Evolutionary conservation across 30 jellyfish, hydroid and myxozoan genomes (phyloP).

Genomic region (Hydractinia symbiolongicarpus): DNA sequence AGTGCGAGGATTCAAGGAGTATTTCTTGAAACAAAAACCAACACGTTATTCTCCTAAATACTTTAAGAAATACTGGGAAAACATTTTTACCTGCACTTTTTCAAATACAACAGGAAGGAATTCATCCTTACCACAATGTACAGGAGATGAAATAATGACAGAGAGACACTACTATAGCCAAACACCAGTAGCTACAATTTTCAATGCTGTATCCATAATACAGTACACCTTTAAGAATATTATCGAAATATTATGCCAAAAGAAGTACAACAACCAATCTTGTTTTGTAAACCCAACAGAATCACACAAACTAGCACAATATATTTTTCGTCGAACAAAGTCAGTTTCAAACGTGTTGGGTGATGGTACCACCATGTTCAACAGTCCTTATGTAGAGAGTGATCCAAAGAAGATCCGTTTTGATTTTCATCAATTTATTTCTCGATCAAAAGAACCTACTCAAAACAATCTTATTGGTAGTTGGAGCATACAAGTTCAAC

Average conservation of each 20-base stretch:
- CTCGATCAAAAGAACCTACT: not conserved
- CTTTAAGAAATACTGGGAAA: conserved; percentile 64
- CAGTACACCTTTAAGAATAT: conserved; percentile 44
- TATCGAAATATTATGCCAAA: not conserved
- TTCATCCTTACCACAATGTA: conserved; percentile 13
- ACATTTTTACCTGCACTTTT: conserved; percentile 39
- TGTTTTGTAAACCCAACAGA: conserved; percentile 22
- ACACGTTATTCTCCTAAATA: conserved; percentile 30
- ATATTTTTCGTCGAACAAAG: too few species aligned
- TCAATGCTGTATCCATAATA: conserved; percentile 43
- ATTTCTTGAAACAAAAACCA: conserved; percentile 42
- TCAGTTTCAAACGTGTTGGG: too few species aligned
- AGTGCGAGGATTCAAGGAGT: conserved; percentile 34
- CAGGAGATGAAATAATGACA: conserved; percentile 51
- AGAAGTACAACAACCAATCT: conserved; percentile 17
- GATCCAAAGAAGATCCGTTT: not conserved
- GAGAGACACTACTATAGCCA: not conserved
- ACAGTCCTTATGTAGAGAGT: too few species aligned
- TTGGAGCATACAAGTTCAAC: not conserved
- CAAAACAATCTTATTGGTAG: not conserved
- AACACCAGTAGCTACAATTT: conserved; percentile 46
- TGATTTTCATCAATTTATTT: not conserved
- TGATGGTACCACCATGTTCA: not conserved
- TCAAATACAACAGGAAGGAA: not conserved
- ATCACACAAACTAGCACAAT: too few species aligned